Evolutionary conservation across 1,140 invertebrate genomes (phyloP).

Genomic region (Cydia fagiglandana): DNA sequence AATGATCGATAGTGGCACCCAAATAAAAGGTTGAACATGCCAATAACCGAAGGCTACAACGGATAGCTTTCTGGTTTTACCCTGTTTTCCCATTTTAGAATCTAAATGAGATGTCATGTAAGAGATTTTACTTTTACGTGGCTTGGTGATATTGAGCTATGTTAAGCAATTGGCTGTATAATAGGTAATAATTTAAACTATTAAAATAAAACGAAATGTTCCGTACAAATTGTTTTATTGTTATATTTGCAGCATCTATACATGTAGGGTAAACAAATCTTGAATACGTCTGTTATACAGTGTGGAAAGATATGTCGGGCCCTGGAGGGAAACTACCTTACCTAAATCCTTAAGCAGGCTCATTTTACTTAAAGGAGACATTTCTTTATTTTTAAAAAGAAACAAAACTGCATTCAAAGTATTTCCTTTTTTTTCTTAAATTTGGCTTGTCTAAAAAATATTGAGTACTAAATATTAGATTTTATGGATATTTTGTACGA

Average conservation of each 20-base stretch:
- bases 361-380: too few species aligned
- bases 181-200: conserved; percentile 21
- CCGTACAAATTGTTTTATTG: conserved; percentile 19
- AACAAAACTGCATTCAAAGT: too few species aligned
- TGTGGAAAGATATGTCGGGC: too few species aligned
- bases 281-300: background rate
- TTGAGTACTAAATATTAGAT: too few species aligned
- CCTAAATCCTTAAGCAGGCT: too few species aligned
- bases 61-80: background rate
- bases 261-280: background rate
- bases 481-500: too few species aligned
- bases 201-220: conserved; percentile 18
- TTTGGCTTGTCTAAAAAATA: too few species aligned
- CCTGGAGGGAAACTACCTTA: too few species aligned
- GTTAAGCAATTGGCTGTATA: conserved; percentile 11
- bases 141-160: conserved; percentile 17
- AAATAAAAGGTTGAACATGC: too few species aligned
- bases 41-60: background rate
- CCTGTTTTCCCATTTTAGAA: background rate
- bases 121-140: background rate
- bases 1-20: background rate
- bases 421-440: too few species aligned
- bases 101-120: background rate
- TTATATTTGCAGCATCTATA: background rate
- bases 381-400: too few species aligned